phyloP scores from a whole-genome alignment of 2,113 vertebrate genomes.

The Genyomyrus donnyi region DNA sequence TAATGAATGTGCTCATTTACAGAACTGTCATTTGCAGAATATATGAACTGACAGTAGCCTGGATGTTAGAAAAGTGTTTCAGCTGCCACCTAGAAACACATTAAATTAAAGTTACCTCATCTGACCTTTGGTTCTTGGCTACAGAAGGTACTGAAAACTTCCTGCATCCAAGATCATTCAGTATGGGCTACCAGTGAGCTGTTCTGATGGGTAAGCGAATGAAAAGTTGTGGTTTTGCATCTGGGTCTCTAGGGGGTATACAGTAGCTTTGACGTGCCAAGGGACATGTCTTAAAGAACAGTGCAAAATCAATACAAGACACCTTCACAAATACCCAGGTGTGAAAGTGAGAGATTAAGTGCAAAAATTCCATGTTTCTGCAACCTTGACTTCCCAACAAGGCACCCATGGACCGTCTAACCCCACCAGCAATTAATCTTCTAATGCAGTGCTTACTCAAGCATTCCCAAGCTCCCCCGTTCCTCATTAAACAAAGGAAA shows the following conservation, averaged over 20 bases:
- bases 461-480: background rate
- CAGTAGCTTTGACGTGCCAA: background rate
- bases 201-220: background rate
- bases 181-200: background rate
- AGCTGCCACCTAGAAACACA: background rate
- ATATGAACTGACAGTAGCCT: background rate
- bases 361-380: constrained; percentile 1
- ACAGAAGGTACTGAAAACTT: background rate
- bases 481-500: constrained; percentile 13
- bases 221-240: background rate
- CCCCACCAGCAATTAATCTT: constrained; percentile 26
- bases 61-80: background rate
- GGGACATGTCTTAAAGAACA: background rate
- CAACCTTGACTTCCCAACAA: constrained; percentile 9
- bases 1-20: background rate
- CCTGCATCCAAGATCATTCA: background rate
- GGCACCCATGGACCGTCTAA: constrained; percentile 6
- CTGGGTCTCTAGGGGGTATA: background rate
- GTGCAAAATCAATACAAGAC: background rate
- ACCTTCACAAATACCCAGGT: background rate
- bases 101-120: background rate
- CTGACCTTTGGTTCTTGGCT: background rate
- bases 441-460: constrained; percentile 26
- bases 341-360: background rate
- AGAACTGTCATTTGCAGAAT: background rate